Percentiles rank a stretch among this genome's conserved stretches.
phyloP scores from a whole-genome alignment of 2,888 invertebrate genomes.

The Trichopoda pennipes region DNA sequence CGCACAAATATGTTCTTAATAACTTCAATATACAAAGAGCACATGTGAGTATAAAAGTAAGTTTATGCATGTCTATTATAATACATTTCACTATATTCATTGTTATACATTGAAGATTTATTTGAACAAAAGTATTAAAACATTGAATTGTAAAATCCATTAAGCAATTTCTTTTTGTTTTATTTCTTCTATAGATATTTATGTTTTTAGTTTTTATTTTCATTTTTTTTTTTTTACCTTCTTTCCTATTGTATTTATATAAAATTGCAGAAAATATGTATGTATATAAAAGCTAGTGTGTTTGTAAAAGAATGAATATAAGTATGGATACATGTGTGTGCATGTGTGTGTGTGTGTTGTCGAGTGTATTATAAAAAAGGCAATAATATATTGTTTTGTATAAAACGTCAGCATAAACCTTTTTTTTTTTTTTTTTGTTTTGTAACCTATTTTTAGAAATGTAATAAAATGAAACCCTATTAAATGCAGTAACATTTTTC shows the following conservation, averaged over 20 bases:
- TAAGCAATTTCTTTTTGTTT: conserved; percentile 47
- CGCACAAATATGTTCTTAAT: not conserved
- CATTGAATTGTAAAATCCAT: conserved; percentile 49
- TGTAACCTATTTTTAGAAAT: conserved; percentile 29
- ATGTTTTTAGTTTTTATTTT: not conserved
- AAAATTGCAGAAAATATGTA: conserved; percentile 25
- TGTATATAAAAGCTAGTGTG: conserved; percentile 11
- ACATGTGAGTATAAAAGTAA: not conserved
- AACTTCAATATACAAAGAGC: not conserved
- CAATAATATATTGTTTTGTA: conserved; percentile 19
- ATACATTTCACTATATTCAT: conserved; percentile 27
- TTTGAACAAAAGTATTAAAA: conserved; percentile 47
- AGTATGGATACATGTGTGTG: not conserved
- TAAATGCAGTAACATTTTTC: not conserved
- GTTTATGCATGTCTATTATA: conserved; percentile 17
- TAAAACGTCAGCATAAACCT: conserved; percentile 17
- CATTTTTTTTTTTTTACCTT: too few species aligned
- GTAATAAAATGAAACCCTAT: not conserved
- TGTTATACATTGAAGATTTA: conserved; percentile 44
- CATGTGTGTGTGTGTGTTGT: too few species aligned
- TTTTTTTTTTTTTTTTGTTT: conserved; percentile 19
- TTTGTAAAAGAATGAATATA: not conserved
- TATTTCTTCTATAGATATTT: not conserved
- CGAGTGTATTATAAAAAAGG: too few species aligned
- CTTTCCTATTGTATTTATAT: conserved; percentile 17